Base-by-base conservation (phyloP, 2,113 vertebrate genomes). In the Cryptotis parvus region DNA sequence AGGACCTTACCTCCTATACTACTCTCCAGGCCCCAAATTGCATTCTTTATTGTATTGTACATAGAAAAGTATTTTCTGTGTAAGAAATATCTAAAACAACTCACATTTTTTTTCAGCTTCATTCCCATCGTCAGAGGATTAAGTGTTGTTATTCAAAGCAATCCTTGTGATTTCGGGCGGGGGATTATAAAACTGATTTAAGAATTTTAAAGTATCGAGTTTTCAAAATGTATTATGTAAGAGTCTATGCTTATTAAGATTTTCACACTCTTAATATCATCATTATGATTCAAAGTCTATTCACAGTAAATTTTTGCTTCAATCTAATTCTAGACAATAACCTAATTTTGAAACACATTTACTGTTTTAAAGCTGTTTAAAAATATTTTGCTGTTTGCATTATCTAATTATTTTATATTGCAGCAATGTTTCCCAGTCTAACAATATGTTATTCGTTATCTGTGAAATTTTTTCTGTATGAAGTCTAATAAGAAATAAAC, bases 371-470 rank as follows among this genome's bases (percentile, higher is more conserved):
- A 82, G 6, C 24, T 63, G 27, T 52, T 94, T 91, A 84, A 94
- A n/a, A 92, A 61, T 91, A 87, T 74, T 91, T 92, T 89, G 39
- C 20, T 83, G 6, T 70, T 89, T 86, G 35, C 39, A 4, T 93
- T 87, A 63, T 35, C 94, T 96, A 96, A 96, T 92, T 82, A 90
- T 43, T 89, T 93, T 63, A 76, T 86, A 96, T 94, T 94, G 86
- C 84, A 24, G 94, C 92, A 94, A 68, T 93, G 86, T 95, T 95
- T 90, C 41, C 92, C 52, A 91, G 29, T 39, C 33, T 69, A 92
- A 83, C 72, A 94, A 80, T 63, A 55, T 65, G 39, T 66, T 88
- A n/a, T 87, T 91, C 41, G 90, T 94, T 72, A 73, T 75, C 55
- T 76, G n/a, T 72, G 84, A 84, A 29, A 70, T 92, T 93, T 76